phyloP scores from a whole-genome alignment of 1,140 invertebrate species.

The Zaprionus davidi region DNA sequence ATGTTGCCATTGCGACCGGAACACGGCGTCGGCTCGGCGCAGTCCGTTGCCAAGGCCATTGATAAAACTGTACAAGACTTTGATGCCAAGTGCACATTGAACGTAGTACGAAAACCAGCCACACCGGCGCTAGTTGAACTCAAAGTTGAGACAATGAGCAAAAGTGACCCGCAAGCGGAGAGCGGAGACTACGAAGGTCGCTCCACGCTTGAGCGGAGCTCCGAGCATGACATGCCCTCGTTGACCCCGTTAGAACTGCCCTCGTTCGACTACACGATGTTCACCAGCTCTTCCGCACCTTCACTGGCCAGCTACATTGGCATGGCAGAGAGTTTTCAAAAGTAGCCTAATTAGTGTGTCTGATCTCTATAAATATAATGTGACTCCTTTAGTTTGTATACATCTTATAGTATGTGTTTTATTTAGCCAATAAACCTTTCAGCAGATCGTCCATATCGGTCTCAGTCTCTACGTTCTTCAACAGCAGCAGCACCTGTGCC shows the following conservation, averaged over 20 bases:
- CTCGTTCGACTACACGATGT: slow-evolving; percentile 72
- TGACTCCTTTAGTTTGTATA: slow-evolving; percentile 15
- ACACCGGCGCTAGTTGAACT: slow-evolving; percentile 38
- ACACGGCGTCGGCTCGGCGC: slow-evolving; percentile 57
- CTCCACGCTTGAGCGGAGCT: slow-evolving; percentile 18
- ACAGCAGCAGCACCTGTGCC: slow-evolving; percentile 86
- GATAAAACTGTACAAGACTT: slow-evolving; percentile 80
- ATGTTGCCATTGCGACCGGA: slow-evolving; percentile 66
- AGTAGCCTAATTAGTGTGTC: slow-evolving; percentile 44
- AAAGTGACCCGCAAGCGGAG: slow-evolving; percentile 31
- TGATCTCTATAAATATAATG: slow-evolving; percentile 20
- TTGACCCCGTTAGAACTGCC: slow-evolving; percentile 75
- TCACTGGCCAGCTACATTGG: slow-evolving; percentile 59
- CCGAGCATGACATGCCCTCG: slow-evolving; percentile 64
- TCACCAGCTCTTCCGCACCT: slow-evolving; percentile 65
- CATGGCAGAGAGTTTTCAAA: slow-evolving; percentile 69
- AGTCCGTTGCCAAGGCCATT: slow-evolving; percentile 78
- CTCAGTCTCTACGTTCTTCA: slow-evolving; percentile 85
- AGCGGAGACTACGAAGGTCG: slow-evolving; percentile 24
- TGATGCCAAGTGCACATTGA: slow-evolving; percentile 72
- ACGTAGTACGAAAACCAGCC: slow-evolving; percentile 21
- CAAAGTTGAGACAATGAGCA: slow-evolving; percentile 45
- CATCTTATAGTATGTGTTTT: slow-evolving; percentile 46
- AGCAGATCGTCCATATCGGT: slow-evolving; percentile 85
- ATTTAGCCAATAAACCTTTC: slow-evolving; percentile 76